Percentiles rank a stretch among this genome's conserved stretches.
Conservation (phyloP, 1,140 invertebrate genomes). For the Drosophila bipectinata region DNA sequence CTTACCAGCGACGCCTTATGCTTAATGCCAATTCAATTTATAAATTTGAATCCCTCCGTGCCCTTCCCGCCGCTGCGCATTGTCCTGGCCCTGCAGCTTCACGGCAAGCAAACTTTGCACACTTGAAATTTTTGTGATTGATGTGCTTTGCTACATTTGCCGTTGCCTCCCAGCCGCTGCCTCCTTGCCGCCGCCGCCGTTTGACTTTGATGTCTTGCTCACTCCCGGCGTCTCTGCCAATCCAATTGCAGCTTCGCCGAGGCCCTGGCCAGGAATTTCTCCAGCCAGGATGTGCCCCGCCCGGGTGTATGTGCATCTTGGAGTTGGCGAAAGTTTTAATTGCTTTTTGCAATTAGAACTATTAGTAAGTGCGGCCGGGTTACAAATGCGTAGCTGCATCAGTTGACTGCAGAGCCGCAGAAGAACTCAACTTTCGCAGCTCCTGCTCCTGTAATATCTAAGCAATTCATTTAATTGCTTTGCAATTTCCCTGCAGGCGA, state of each 20-base stretch:
- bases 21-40: constrained; percentile 81
- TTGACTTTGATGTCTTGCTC: constrained; percentile 77
- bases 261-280: constrained; percentile 41
- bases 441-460: constrained; percentile 47
- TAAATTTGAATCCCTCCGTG: constrained; percentile 53
- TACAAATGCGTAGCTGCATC: constrained; percentile 72
- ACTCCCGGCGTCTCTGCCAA: constrained; percentile 28
- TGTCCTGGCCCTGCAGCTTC: constrained; percentile 53
- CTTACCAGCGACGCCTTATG: constrained; percentile 68
- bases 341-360: constrained; percentile 83
- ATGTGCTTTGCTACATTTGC: constrained; percentile 73
- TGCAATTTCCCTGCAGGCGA: constrained; percentile 69
- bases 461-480: constrained; percentile 81
- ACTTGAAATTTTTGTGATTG: constrained; percentile 82
- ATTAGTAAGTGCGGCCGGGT: constrained; percentile 75
- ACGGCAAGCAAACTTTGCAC: constrained; percentile 75
- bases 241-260: constrained; percentile 28
- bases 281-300: not conserved
- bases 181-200: constrained; percentile 35
- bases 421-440: constrained; percentile 20
- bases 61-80: not conserved
- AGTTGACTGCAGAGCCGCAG: constrained; percentile 74
- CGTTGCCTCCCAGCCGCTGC: constrained; percentile 3
- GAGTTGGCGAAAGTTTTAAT: constrained; percentile 78
- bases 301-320: constrained; percentile 63